Evolutionary conservation across 2,113 vertebrate genomes (phyloP), one percentile per base, ranked within the genome.

Genomic region (Girardinichthys multiradiatus): DNA sequence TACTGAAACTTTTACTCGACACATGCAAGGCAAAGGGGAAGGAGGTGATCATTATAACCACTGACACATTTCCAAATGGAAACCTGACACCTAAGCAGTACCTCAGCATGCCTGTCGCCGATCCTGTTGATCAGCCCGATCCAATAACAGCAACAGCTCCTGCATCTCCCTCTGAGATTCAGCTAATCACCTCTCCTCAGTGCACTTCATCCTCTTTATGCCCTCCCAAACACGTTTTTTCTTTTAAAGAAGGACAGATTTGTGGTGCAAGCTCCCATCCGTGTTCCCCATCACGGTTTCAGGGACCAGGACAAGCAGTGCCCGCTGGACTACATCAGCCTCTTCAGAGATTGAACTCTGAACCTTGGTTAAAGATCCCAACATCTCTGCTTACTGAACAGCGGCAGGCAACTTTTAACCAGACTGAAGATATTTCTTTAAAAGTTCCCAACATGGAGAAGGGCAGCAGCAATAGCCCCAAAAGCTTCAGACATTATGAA

Each of bases 41-140:
- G 68, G 97, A 99, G 63, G 96, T 98, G 39, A 98, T 99, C 82
- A 97, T 99, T 83, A 98, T 99, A 67, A 95, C 95, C 0, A 96
- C 91, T 0, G 95, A 96, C 29, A 95, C 89, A 63, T 93, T 95
- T 0, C 88, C 90, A 0, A 92, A 91, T 0, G 96, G 95, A 35
- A 93, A 86, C 60, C 92, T 95, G 64, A 93, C 86, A 1, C 94
- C 94, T 0, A 94, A 92, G 61, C 96, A 97, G 85, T 96, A 95
- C 83, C 88, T 97, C 31, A 95, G 95, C 1, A 72, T 94, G 63
- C 93, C 95, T 29, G 94, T 95, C 0, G 64, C 69, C 0, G 21
- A 48, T 57, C 89, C 89, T 17, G 59, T 73, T 3, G 92, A 95
- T 7, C 83, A 85, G 0, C 90, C 88, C 2, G 90, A 89, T 57